Conservation (phyloP, 1,140 invertebrate genomes). For the Drosophila kikkawai region DNA sequence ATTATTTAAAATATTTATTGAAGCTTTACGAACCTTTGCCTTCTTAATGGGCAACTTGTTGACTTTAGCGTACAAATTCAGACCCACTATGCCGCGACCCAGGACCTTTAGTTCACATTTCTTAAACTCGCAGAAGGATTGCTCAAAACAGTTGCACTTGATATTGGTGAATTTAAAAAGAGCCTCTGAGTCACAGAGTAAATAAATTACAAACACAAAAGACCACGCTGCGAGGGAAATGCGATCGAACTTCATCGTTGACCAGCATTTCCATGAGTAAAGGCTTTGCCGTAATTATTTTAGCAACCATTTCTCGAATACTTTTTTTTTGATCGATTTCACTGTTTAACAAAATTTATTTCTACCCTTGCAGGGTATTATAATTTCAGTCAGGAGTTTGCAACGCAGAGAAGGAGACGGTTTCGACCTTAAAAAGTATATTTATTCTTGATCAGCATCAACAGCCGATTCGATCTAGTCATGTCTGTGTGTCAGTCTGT, state of each 20-base stretch:
- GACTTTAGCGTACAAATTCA: conserved; percentile 7
- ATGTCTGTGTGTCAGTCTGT: too few relatives aligned
- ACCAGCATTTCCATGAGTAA: background rate
- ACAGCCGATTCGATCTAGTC: too few relatives aligned
- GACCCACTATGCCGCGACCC: conserved; percentile 15
- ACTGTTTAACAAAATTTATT: background rate
- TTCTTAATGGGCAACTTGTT: conserved; percentile 1
- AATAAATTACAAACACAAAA: background rate
- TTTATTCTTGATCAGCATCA: too few relatives aligned
- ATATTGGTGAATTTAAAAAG: conserved; percentile 21
- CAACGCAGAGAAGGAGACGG: too few relatives aligned
- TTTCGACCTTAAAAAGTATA: too few relatives aligned
- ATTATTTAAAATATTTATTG: background rate
- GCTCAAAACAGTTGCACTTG: conserved; percentile 7
- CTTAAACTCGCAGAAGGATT: conserved; percentile 4
- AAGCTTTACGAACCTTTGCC: background rate
- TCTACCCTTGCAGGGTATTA: background rate
- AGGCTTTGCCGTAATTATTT: background rate
- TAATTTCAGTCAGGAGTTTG: too few relatives aligned
- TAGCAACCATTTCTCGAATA: background rate
- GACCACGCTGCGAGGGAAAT: background rate
- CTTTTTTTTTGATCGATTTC: background rate
- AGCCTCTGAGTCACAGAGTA: background rate
- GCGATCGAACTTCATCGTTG: conserved; percentile 9
- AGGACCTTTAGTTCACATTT: conserved; percentile 16